Percentiles rank a stretch among this genome's conserved stretches.
Evolutionary conservation across 2,797 vertebrate species (phyloP).

Genomic region (Myiothlypis coronata): DNA sequence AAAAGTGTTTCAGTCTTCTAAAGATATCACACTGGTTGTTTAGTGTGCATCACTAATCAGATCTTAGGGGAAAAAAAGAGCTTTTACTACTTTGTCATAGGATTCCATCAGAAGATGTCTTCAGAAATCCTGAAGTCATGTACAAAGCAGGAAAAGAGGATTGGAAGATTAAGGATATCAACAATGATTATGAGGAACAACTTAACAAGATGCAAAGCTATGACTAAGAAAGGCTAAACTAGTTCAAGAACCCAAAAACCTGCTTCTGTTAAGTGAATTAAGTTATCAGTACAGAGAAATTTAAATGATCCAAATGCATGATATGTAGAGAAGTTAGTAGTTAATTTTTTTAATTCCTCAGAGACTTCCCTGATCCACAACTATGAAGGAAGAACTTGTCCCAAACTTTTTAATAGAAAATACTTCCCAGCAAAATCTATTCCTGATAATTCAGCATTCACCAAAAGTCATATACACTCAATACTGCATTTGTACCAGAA

Average conservation of each 20-base stretch:
- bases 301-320: neutral
- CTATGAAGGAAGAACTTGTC: neutral
- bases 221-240: neutral
- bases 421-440: neutral
- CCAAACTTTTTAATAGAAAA: neutral
- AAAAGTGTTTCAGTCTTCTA: neutral
- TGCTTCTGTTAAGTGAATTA: conserved; percentile 7
- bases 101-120: neutral
- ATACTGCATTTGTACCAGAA: neutral
- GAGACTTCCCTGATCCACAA: neutral
- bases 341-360: neutral
- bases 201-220: neutral
- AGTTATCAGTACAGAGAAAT: neutral
- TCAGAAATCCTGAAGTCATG: neutral
- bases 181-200: conserved; percentile 17
- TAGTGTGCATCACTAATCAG: neutral
- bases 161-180: conserved; percentile 33
- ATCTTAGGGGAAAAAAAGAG: neutral
- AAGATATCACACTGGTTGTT: neutral
- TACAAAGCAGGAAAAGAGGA: conserved; percentile 12
- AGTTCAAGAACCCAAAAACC: neutral
- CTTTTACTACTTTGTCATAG: neutral
- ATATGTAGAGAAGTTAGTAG: neutral
- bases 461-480: neutral
- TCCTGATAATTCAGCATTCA: neutral